phyloP scores from a whole-genome alignment of 2,888 invertebrate species.

The Epinotia brunnichana region DNA sequence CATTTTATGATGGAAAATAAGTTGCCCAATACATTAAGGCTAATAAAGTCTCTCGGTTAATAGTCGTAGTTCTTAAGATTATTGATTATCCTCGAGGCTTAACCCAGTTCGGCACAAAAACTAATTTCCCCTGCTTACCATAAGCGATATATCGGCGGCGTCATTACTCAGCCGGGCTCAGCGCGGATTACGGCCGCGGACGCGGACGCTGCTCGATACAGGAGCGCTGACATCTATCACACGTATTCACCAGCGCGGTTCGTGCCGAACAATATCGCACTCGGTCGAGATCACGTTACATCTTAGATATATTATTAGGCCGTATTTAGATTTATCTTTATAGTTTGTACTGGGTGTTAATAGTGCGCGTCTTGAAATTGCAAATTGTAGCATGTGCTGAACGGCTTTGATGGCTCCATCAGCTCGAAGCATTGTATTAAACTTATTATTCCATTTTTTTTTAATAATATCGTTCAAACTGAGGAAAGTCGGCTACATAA shows the following conservation, averaged over 20 bases:
- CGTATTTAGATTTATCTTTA: too few species aligned
- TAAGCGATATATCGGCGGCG: conserved; percentile 17
- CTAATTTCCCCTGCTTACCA: conserved; percentile 29
- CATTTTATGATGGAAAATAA: not conserved
- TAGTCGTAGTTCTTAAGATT: conserved; percentile 21
- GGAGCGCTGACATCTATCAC: not conserved
- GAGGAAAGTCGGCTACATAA: too few species aligned
- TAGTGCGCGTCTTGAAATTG: too few species aligned
- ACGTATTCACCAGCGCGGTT: not conserved
- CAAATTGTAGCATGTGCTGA: too few species aligned
- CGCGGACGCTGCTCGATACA: not conserved
- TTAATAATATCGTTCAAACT: too few species aligned
- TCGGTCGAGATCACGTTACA: not conserved
- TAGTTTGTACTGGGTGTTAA: too few species aligned
- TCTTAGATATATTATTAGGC: not conserved
- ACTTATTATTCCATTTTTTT: too few species aligned
- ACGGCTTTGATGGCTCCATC: too few species aligned
- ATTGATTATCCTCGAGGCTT: conserved; percentile 23
- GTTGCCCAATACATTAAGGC: not conserved
- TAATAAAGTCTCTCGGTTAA: not conserved
- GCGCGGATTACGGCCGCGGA: conserved; percentile 5
- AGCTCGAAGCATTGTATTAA: too few species aligned
- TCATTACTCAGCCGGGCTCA: conserved; percentile 27
- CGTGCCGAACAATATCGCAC: not conserved
- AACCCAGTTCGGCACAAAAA: conserved; percentile 28